Conservation (phyloP, 1,140 invertebrate species). For the Riptortus pedestris region DNA sequence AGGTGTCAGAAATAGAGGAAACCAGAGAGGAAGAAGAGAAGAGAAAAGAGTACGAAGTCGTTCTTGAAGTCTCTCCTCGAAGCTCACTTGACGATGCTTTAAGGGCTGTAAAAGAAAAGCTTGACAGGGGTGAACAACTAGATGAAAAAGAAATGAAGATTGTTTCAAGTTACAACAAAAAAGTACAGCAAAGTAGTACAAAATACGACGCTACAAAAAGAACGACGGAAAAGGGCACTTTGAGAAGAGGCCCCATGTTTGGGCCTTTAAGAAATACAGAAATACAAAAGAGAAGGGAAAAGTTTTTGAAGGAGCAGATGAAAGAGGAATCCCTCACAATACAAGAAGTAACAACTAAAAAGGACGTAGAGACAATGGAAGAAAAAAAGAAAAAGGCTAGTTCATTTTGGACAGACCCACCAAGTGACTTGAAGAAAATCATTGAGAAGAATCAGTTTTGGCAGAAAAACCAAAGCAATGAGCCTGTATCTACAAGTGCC, state of each 20-base stretch:
- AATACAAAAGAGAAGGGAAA: background rate
- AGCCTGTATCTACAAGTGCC: background rate
- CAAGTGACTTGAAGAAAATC: background rate
- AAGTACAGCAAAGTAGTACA: background rate
- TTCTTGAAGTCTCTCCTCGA: background rate
- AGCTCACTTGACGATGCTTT: background rate
- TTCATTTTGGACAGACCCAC: background rate
- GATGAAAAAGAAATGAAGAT: background rate
- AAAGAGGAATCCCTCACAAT: background rate
- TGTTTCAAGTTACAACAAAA: background rate
- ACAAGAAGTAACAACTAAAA: background rate
- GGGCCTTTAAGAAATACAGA: background rate
- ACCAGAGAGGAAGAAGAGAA: background rate
- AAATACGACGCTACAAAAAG: background rate
- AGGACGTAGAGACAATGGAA: background rate
- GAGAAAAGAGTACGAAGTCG: background rate
- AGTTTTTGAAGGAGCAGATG: background rate
- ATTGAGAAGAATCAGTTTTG: background rate
- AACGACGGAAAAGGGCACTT: background rate
- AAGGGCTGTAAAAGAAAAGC: background rate
- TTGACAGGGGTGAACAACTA: background rate
- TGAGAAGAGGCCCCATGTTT: background rate
- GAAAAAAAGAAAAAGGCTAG: background rate
- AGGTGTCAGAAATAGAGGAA: background rate
- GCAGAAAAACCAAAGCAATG: background rate